Percentiles rank a stretch among this genome's conserved stretches.
phyloP scores from a whole-genome alignment of 2,797 vertebrate genomes.

The Anisognathus igniventris region DNA sequence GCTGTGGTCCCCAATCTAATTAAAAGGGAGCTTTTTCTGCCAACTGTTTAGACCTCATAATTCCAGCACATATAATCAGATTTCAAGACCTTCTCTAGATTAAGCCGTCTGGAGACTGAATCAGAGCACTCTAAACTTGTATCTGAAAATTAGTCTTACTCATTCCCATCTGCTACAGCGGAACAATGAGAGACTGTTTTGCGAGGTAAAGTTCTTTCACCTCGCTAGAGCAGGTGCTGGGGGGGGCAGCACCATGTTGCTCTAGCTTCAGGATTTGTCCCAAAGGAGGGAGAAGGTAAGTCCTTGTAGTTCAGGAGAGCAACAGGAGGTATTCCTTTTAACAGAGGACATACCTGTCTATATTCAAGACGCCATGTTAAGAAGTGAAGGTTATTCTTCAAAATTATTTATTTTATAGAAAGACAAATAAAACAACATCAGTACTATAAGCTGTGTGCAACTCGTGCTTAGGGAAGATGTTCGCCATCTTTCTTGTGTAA shows the following conservation, averaged over 20 bases:
- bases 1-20: background rate
- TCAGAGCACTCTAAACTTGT: conserved; percentile 15
- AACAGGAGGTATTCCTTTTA: background rate
- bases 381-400: background rate
- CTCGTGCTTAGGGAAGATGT: background rate
- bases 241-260: background rate
- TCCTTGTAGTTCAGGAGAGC: background rate
- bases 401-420: conserved; percentile 3
- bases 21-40: conserved; percentile 37
- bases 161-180: background rate
- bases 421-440: background rate
- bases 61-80: conserved; percentile 18
- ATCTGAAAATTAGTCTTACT: conserved; percentile 47
- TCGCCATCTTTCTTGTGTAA: background rate
- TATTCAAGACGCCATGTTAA: fast-evolving
- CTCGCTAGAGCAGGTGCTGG: background rate
- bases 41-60: conserved; percentile 7
- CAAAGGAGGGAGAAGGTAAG: background rate
- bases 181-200: background rate
- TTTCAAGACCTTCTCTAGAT: conserved; percentile 12
- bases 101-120: conserved; percentile 1
- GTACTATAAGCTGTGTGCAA: background rate
- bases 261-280: background rate
- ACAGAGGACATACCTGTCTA: background rate
- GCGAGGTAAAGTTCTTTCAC: background rate